Evolutionary conservation across 1,140 invertebrate species (phyloP), one percentile per base, ranked within the genome.

Genomic region (Drosophila melanogaster): DNA sequence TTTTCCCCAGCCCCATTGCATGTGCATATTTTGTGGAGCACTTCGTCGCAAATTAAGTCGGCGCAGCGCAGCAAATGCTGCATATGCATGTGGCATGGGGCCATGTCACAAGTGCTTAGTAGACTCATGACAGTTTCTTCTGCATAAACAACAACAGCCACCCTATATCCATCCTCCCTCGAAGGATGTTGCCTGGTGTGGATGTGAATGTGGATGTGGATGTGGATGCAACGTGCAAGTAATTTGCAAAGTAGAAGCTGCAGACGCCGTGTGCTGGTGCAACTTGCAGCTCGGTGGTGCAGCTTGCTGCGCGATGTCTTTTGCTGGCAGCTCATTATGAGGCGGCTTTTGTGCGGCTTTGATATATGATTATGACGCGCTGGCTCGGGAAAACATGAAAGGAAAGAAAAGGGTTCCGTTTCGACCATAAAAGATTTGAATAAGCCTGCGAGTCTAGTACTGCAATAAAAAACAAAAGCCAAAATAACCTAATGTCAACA

Each of bases 101-200:
- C 71, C 83, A 83, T 83, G 83, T 87, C 83, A 87, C 84, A 89
- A 87, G 84, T 87, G 79, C 83, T 87, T 89, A 87, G 83, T 64
- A 81, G 78, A 81, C 80, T 76, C 76, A 67, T 66, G 65, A 76
- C 84, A 86, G 57, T 86, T 73, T 74, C 70, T 84, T 76, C 67
- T 53, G 35, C 54, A 78, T 64, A 71, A 71, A 71, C 67, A 71
- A 71, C 67, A 70, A 46, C 47, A 55, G n/a, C 37, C 22, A 40
- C 59, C 47, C 26, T 8, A 8, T 4, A 11, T 26, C 8, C 47
- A 33, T 50, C 26, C 30, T 3, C 35, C 57, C 3, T 0, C 24
- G 3, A 3, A 26, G 22, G 33, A n/a, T 30, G 7, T 26, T 3
- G 26, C 26, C 6, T 7, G 12, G 35, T 15, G 38, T 17, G 15